Evolutionary conservation across 53 echinoderm and acorn worm genomes (phyloP).

Genomic region (Arbacia lixula): DNA sequence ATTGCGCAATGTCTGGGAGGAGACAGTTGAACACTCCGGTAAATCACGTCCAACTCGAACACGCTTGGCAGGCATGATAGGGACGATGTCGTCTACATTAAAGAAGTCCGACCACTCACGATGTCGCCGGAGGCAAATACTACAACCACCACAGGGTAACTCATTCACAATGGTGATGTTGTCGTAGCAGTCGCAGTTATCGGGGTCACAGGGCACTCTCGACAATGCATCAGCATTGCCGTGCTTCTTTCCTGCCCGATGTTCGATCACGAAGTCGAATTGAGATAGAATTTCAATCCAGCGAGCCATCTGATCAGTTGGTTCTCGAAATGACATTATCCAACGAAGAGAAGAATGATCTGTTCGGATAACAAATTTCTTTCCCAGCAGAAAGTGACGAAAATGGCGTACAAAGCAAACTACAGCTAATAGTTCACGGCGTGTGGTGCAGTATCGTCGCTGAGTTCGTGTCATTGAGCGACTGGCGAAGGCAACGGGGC

Average conservation of each 20-base stretch:
- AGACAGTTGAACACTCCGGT: too few relatives aligned
- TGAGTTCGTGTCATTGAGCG: conserved; percentile 56
- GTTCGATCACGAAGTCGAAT: conserved; percentile 69
- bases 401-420: conserved; percentile 60
- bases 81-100: conserved; percentile 38
- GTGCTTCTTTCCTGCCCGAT: conserved; percentile 63
- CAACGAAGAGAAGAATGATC: conserved; percentile 55
- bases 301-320: conserved; percentile 61
- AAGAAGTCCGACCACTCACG: conserved; percentile 43
- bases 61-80: too few relatives aligned
- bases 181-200: conserved; percentile 60
- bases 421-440: conserved; percentile 64
- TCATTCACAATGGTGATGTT: conserved; percentile 23
- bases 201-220: conserved; percentile 50
- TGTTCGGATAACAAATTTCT: conserved; percentile 55
- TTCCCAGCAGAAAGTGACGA: conserved; percentile 68
- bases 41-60: too few relatives aligned
- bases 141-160: conserved; percentile 65
- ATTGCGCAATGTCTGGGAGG: too few relatives aligned
- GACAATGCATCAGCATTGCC: conserved; percentile 76
- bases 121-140: conserved; percentile 7
- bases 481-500: conserved; percentile 69
- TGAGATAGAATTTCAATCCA: conserved; percentile 78
- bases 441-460: conserved; percentile 66
- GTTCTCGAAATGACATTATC: conserved; percentile 62